phyloP scores from a whole-genome alignment of 2,888 invertebrate species.

The Idaea biselata region DNA sequence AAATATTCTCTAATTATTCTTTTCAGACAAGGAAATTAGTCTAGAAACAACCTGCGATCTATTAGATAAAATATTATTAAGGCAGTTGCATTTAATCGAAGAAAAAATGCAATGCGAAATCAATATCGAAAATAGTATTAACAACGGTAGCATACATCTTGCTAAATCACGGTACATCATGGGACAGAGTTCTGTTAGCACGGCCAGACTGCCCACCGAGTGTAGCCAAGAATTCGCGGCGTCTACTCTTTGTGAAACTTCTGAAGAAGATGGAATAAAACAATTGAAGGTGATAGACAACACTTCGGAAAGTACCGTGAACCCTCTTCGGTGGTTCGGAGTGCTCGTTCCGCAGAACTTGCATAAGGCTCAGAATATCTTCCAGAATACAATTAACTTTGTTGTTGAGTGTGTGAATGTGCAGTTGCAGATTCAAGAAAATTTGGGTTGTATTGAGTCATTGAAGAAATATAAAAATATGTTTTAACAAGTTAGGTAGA shows the following conservation, averaged over 20 bases:
- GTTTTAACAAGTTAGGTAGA: conserved; percentile 15
- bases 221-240: conserved; percentile 74
- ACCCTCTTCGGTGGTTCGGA: conserved; percentile 94
- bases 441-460: conserved; percentile 48
- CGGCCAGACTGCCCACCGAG: conserved; percentile 86
- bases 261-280: conserved; percentile 66
- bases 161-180: conserved; percentile 89
- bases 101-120: conserved; percentile 85
- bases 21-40: conserved; percentile 18
- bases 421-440: conserved; percentile 80
- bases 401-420: conserved; percentile 85
- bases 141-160: conserved; percentile 86
- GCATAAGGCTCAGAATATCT: conserved; percentile 86
- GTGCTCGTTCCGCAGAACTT: conserved; percentile 90
- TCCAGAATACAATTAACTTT: conserved; percentile 84
- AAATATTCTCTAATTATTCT: neutral
- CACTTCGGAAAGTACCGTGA: conserved; percentile 52
- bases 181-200: conserved; percentile 87
- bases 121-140: conserved; percentile 84
- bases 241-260: conserved; percentile 53
- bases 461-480: conserved; percentile 50
- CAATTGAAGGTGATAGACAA: conserved; percentile 60
- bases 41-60: conserved; percentile 74
- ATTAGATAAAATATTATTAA: conserved; percentile 85
- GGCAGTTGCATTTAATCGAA: conserved; percentile 86